Base-by-base conservation (phyloP, 1,140 invertebrate species). In the Drosophila tristis region DNA sequence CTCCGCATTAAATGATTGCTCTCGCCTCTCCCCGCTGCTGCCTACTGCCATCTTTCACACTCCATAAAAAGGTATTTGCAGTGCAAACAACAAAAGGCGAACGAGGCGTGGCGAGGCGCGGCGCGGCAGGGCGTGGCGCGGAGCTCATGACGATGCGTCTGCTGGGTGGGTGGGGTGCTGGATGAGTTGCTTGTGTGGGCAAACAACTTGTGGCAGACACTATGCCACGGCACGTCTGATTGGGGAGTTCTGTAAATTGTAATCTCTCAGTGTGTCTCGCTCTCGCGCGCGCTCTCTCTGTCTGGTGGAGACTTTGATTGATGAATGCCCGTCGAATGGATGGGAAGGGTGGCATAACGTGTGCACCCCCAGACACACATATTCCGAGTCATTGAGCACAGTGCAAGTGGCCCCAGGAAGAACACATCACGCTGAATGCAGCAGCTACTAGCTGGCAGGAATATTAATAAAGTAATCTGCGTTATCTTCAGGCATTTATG, bases 221-320 rank as follows among this genome's bases (percentile, higher is more conserved):
- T 53, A 66, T 60, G 26, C 13, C 4, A 29, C 9, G 16, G n/a
- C 20, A 39, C 8, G 20, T 11, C 23, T 49, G 20, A 16, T 6
- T 2, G 16, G 44, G 8, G 20, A 23, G 31, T 20, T 43, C 61
- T 67, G 64, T 54, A 66, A 49, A 55, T 5, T 16, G 31, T 42
- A 50, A 58, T 58, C 35, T 16, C 44, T 56, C 23, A 0, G 2
- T n/a, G 9, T 43, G 39, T 35, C 35, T 4, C 9, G 11, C 35
- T 11, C 35, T 39, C 11, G 2, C 31, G 7, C 11, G 2, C 31
- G 7, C 31, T 35, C 31, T 5, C 26, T 29, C 6, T 29, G 5
- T 29, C 8, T 13, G 4, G 4, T 42, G 47, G 56, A 60, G 26
- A 72, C 68, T 72, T 72, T 72, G 66, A 72, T 72, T 60, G 68